Evolutionary conservation across 1,140 invertebrate genomes (phyloP).

Genomic region (Adelges cooleyi): DNA sequence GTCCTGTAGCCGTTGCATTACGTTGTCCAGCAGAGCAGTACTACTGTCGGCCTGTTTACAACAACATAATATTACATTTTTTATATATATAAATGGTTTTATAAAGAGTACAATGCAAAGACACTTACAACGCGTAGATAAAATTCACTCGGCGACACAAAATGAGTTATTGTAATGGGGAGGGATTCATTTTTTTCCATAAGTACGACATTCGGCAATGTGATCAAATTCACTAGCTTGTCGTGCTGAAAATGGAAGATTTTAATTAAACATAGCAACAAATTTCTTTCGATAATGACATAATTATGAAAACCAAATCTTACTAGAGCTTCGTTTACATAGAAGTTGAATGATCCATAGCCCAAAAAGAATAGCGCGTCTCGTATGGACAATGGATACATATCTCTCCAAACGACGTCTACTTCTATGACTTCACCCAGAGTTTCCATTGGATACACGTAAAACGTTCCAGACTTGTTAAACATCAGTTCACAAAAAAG

Average conservation of each 20-base stretch:
- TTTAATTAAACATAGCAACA: no score
- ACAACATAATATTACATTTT: no score
- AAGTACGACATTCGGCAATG: not conserved
- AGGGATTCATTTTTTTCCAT: not conserved
- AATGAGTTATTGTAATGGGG: not conserved
- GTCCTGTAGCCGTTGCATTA: not conserved
- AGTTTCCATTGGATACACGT: not conserved
- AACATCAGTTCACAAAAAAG: not conserved
- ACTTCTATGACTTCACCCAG: not conserved
- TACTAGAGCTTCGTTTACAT: not conserved
- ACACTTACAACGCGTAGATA: slow-evolving; percentile 1
- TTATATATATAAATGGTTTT: no score
- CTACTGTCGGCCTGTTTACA: not conserved
- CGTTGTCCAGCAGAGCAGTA: not conserved
- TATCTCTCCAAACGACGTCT: not conserved
- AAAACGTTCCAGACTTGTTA: not conserved
- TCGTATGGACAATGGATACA: slow-evolving; percentile 36
- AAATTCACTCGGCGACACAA: not conserved
- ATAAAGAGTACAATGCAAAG: no score
- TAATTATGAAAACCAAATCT: not conserved
- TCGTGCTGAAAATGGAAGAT: not conserved
- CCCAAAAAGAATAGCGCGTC: slow-evolving; percentile 37
- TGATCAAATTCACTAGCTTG: not conserved
- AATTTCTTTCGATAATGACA: no score
- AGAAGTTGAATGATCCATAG: slow-evolving; percentile 30